phyloP scores from a whole-genome alignment of 2,113 vertebrate genomes.

The Brachyhypopomus gauderio region DNA sequence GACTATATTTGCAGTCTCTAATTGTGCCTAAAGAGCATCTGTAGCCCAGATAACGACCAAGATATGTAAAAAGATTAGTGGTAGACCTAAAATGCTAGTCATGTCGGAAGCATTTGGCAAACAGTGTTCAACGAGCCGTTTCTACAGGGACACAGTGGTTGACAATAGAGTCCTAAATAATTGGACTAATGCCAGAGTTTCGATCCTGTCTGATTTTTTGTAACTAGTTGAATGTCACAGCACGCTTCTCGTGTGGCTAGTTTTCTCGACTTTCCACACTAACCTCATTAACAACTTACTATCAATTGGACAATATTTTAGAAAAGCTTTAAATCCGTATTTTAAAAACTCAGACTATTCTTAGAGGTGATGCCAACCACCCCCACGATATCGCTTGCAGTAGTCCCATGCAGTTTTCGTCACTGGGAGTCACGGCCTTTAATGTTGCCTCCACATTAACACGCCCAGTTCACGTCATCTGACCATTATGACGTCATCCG shows the following conservation, averaged over 20 bases:
- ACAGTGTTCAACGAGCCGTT: slow-evolving; percentile 10
- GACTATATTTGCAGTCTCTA: background rate
- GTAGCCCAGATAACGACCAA: background rate
- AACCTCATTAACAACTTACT: background rate
- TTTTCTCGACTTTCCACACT: background rate
- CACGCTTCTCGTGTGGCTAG: background rate
- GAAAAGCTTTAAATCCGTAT: background rate
- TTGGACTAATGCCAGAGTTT: background rate
- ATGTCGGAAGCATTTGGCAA: slow-evolving; percentile 13
- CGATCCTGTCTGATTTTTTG: background rate
- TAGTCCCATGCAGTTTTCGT: background rate
- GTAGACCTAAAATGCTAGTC: slow-evolving; percentile 18
- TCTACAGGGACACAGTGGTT: background rate
- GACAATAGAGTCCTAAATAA: background rate
- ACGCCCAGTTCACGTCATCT: background rate
- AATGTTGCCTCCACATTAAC: background rate
- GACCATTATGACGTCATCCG: too few species aligned
- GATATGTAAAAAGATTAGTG: slow-evolving; percentile 16
- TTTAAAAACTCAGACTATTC: background rate
- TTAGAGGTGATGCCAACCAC: slow-evolving; percentile 11
- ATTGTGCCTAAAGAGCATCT: background rate
- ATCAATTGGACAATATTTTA: background rate
- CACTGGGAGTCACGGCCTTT: background rate
- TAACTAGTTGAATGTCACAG: slow-evolving; percentile 1
- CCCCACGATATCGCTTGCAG: background rate